Base-by-base conservation (phyloP, 2,113 vertebrate genomes). In the Campylomormyrus numenius region DNA sequence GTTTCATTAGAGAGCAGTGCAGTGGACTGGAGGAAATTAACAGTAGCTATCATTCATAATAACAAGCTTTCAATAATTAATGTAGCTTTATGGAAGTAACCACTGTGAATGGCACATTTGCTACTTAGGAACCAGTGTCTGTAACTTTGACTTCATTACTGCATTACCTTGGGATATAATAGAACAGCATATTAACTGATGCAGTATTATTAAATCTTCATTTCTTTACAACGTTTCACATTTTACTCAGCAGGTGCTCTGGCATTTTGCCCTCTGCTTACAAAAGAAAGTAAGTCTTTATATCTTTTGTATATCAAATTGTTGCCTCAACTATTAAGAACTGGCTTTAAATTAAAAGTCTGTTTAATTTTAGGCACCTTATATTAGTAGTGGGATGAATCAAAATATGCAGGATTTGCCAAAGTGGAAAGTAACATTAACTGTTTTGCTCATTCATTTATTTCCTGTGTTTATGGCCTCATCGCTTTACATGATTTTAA, bases 31-130 rank as follows among this genome's bases (percentile, higher is more conserved):
- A 42, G 85, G 58, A 80, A 89, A 88, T 83, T 35, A 87, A 66
- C 45, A 87, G 15, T 46, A 85, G 85, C 83, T 52, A 91, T 91
- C 58, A 91, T 91, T 91, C 84, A 87, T 89, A 87, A 90, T 90
- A 88, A 89, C 70, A 89, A 89, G 66, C 49, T 84, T 58, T 90
- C 42, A 90, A 88, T 91, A 89, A 91, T 91, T 58, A 62, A 91
- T 88, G 49, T 13, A 17, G 70, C 53, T 88, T 90, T 87, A 58
- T 89, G 48, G 39, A 89, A 53, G 80, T 89, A 91, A 86, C 83
- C 11, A 27, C 53, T 17, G 45, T 80, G 88, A 87, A 50, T 70
- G 84, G 56, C 83, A 66, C 90, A 88, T 87, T 86, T 77, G 21
- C 83, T 77, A n/a, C 56, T 42, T 45, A 46, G 80, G 45, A 77